Conservation (phyloP, 2,113 vertebrate genomes). For the Megalops atlanticus region DNA sequence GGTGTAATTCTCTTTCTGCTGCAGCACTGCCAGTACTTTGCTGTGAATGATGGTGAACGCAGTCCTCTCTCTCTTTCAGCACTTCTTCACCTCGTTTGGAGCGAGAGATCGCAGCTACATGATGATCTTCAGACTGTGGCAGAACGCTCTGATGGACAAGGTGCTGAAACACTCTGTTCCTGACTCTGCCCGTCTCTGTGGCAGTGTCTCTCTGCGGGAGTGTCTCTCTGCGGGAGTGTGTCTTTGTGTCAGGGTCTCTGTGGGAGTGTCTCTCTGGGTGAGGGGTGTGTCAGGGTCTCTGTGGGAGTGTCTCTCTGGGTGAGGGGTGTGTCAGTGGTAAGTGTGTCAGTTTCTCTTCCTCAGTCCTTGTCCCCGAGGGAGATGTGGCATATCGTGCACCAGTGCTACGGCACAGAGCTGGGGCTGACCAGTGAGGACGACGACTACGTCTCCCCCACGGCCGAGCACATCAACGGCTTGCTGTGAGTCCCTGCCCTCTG, state of each 20-base stretch:
- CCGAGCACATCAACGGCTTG: conserved; percentile 83
- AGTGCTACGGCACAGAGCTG: conserved; percentile 88
- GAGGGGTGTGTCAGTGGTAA: too few species aligned
- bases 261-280: too few species aligned
- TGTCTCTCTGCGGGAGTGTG: too few species aligned
- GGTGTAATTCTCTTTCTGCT: too few species aligned
- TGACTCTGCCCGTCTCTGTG: background rate
- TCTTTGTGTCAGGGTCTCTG: too few species aligned
- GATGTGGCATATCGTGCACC: conserved; percentile 89
- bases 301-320: too few species aligned
- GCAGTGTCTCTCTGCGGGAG: too few species aligned
- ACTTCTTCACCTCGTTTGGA: conserved; percentile 90
- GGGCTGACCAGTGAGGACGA: conserved; percentile 91
- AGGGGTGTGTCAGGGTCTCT: too few species aligned
- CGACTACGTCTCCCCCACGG: conserved; percentile 84
- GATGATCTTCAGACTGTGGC: conserved; percentile 89
- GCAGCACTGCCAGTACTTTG: too few species aligned
- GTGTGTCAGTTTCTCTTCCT: too few species aligned
- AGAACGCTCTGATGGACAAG: conserved; percentile 88
- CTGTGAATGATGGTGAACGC: too few species aligned
- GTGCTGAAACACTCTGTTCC: conserved; percentile 52
- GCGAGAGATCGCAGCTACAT: conserved; percentile 88
- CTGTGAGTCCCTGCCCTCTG: conserved; percentile 71
- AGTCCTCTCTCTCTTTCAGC: conserved; percentile 57
- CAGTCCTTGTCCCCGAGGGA: conserved; percentile 86